These are phyloP conservation scores for Halocynthia aurantium DNA, from an alignment of 23 tunicate species.

Conservation along the genomic window DNA sequence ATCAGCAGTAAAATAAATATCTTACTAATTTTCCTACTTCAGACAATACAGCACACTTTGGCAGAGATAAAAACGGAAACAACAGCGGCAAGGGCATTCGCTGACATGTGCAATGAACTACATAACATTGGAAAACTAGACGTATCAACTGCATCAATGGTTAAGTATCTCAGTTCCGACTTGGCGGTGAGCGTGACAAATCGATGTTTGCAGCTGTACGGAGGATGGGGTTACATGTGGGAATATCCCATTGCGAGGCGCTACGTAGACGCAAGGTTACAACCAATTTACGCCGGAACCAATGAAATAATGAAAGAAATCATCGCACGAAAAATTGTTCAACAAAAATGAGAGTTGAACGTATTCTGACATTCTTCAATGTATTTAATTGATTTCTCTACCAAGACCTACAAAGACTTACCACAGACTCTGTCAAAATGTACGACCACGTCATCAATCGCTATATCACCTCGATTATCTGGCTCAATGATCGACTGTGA, in stretches of 20 bases:
- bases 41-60: conserved; percentile 83
- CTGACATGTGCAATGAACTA: conserved; percentile 76
- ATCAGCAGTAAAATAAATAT: no score
- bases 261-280: conserved; percentile 85
- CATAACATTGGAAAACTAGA: conserved; percentile 71
- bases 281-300: conserved; percentile 93
- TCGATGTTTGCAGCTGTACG: conserved; percentile 72
- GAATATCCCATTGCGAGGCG: conserved; percentile 91
- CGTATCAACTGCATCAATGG: conserved; percentile 95
- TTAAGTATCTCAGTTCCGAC: conserved; percentile 82
- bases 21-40: no score
- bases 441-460: conserved; percentile 67
- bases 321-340: conserved; percentile 56
- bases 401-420: conserved; percentile 11
- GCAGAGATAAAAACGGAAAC: conserved; percentile 96
- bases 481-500: conserved; percentile 37
- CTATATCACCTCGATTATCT: conserved; percentile 79
- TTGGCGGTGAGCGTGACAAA: conserved; percentile 9
- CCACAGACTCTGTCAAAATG: conserved; percentile 40
- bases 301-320: conserved; percentile 99
- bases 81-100: conserved; percentile 73
- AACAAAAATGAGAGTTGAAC: not conserved
- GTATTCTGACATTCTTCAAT: no score
- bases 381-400: no score
- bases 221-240: conserved; percentile 99